A percentile compares a stretch with the other conserved stretches of the same genome.
phyloP scores from a whole-genome alignment of 2,113 vertebrate species.

The Orcinus orca region DNA sequence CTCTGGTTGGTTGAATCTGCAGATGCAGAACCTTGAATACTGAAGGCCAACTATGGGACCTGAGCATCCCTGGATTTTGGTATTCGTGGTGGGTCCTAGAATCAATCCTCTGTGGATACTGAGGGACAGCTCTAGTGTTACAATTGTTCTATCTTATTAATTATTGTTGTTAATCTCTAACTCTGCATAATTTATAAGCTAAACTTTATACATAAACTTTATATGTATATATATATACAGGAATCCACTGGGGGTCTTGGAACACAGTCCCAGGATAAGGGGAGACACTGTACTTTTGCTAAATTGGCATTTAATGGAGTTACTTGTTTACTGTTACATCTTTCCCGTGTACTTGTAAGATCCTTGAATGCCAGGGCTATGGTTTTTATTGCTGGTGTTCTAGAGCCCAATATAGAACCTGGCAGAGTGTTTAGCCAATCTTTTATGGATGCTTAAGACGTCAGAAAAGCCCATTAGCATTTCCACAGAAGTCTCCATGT shows the following conservation, averaged over 20 bases:
- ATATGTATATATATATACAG: background rate
- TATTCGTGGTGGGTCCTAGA: background rate
- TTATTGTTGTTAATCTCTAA: background rate
- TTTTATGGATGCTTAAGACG: background rate
- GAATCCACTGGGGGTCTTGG: background rate
- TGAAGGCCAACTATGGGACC: background rate
- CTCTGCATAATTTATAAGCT: background rate
- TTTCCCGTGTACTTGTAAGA: background rate
- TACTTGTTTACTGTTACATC: conserved; percentile 27
- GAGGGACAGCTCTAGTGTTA: background rate
- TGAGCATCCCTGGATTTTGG: background rate
- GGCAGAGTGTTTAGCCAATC: background rate
- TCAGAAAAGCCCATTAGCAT: background rate
- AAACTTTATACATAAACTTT: background rate
- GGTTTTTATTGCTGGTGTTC: conserved; percentile 31
- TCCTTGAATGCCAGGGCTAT: background rate
- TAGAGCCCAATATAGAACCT: background rate
- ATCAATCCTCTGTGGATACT: background rate
- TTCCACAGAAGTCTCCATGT: conserved; percentile 14
- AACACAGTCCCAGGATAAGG: background rate
- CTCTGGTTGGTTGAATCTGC: background rate
- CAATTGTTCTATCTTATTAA: background rate
- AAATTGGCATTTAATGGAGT: background rate
- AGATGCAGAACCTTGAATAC: background rate
- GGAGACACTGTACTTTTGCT: background rate